Conservation (phyloP, 2,797 vertebrate species). For the Meriones psammophilus region DNA sequence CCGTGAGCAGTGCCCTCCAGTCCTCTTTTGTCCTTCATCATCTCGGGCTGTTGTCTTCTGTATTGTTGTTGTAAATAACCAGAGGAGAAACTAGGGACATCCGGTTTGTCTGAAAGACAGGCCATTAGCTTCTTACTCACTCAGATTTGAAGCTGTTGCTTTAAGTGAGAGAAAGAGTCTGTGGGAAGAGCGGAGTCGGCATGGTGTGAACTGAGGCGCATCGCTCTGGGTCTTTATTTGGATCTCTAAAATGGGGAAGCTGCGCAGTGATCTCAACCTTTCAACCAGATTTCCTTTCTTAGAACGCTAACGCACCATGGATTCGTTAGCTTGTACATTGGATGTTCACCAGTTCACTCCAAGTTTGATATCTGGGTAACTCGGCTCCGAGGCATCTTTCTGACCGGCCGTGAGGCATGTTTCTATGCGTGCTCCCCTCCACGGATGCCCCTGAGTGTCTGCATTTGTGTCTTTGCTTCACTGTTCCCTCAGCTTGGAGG, state of each 20-base stretch:
- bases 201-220: neutral
- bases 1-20: fast-evolving
- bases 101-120: neutral
- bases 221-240: neutral
- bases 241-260: neutral
- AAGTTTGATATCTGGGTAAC: neutral
- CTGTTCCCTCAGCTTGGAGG: neutral
- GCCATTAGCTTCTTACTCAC: neutral
- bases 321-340: neutral
- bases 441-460: fast-evolving
- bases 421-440: neutral
- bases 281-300: neutral
- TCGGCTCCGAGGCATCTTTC: neutral
- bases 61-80: neutral
- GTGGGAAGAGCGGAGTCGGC: neutral
- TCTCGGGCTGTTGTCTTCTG: neutral
- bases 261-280: neutral
- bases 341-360: no score
- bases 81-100: neutral
- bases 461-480: neutral
- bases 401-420: neutral
- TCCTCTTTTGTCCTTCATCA: neutral
- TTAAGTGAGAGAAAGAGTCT: neutral
- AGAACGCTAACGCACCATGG: neutral
- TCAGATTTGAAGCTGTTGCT: neutral